Evolutionary conservation across 2,113 vertebrate genomes (phyloP), one percentile per base, ranked within the genome.

Genomic region (Nestor notabilis): DNA sequence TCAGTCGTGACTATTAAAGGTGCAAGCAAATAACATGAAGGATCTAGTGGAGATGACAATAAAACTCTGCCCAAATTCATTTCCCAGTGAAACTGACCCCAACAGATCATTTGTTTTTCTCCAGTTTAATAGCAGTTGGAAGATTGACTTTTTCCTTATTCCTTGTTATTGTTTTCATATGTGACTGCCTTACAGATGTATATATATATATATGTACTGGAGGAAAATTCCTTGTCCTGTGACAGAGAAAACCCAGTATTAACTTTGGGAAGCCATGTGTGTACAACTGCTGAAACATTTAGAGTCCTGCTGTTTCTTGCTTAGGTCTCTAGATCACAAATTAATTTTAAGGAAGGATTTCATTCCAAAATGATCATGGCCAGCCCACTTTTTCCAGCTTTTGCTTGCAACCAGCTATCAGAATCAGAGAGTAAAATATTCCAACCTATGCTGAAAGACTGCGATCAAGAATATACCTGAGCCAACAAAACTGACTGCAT

Each of bases 131-230:
- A 97, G 91, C 82, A 96, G 81, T 84, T 95, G 56, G 56, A 58
- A 33, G 21, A 86, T 84, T 96, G 94, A 93, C 56, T 94, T 97
- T 78, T 87, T 79, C 80, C 80, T 90, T 96, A 87, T 93, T 95
- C 66, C 76, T 84, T 50, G 74, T 94, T 90, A 93, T 94, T 96
- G 91, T 95, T 97, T 98, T 97, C 94, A 94, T 85, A 95, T 90
- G 96, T 78, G 83, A 83, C 60, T 78, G 91, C 89, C 37, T 65
- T 94, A 63, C 71, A 95, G 92, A 89, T 93, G n/a, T 55, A 70
- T 60, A 77, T 9, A 71, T 55, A 70, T 60, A 77, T 9, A 71
- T 25, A 44, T 4, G 39, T 23, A 84, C 31, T 66, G 50, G 60
- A 80, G 87, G 55, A 76, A 72, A 94, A 96, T 58, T 56, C n/a